A percentile compares a stretch with the other conserved stretches of the same genome.
phyloP scores from a whole-genome alignment of 2,888 invertebrate species.

The Cantharis lateralis region DNA sequence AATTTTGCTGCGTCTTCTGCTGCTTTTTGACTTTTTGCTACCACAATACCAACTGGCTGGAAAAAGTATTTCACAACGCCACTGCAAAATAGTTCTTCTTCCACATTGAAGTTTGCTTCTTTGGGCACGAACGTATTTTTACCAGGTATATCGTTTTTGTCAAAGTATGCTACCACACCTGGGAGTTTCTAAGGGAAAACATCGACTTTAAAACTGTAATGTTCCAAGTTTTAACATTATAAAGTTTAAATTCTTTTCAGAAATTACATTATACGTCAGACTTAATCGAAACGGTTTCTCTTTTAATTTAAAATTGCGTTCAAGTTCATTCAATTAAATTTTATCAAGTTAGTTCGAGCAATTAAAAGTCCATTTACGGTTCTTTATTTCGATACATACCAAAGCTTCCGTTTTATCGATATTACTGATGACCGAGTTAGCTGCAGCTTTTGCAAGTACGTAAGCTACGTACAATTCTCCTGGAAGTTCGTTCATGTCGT shows the following conservation, averaged over 20 bases:
- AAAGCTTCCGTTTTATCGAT: conserved; percentile 66
- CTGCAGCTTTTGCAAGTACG: conserved; percentile 56
- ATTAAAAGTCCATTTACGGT: neutral
- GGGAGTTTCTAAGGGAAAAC: conserved; percentile 3
- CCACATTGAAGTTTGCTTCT: conserved; percentile 33
- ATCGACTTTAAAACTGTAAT: neutral
- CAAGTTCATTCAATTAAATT: neutral
- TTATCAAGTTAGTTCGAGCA: neutral
- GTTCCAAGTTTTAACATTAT: neutral
- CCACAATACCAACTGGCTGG: conserved; percentile 74
- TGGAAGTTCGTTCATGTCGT: conserved; percentile 62
- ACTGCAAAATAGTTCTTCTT: conserved; percentile 58
- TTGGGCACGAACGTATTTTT: conserved; percentile 62
- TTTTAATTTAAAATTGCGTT: neutral
- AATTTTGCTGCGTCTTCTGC: conserved; percentile 63
- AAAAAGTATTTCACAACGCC: conserved; percentile 64
- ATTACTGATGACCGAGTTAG: conserved; percentile 56
- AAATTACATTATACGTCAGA: neutral
- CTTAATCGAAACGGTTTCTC: neutral
- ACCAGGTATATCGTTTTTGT: conserved; percentile 72
- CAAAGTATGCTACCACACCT: conserved; percentile 67
- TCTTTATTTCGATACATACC: conserved; percentile 55
- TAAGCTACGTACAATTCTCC: conserved; percentile 69
- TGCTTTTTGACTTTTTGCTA: conserved; percentile 63
- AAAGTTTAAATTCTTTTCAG: neutral